Base-by-base conservation (phyloP, 2,113 vertebrate species). In the Geococcyx californianus region DNA sequence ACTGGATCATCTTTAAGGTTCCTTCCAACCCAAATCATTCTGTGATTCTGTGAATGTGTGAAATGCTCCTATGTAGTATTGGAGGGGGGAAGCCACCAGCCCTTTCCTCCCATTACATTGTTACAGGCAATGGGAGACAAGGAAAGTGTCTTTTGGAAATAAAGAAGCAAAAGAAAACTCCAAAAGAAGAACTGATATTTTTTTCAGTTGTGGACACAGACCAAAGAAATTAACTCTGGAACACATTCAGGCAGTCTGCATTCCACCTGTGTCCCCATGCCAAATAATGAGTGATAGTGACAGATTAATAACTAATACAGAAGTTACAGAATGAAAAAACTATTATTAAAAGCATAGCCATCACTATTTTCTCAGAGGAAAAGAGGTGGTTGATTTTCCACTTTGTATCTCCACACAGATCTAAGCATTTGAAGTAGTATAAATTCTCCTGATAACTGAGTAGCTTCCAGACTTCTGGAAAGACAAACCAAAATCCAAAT, bases 401-500 rank as follows among this genome's bases (percentile, higher is more conserved):
- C 28, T 72, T 60, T 92, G 36, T 36, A 74, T 64, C 33, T 94
- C 33, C 25, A 59, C 63, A 91, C 20, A 83, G 33, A 90, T 77
- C n/a, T 55, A 47, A 70, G 31, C 51, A 33, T 81, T 86, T 78
- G 47, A 93, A 93, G 58, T 67, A 67, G 20, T 54, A 24, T 64
- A 89, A 90, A 93, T 81, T 54, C 72, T 96, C 40, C 64, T 68
- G n/a, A 56, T 84, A 95, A 77, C n/a, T 75, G 79, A 56, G 44
- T 38, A 89, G 17, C 51, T 90, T 85, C 56, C 34, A 78, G 76
- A 72, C 16, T 68, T 75, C 74, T 77, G 56, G 79, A 81, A 90
- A 93, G 44, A 51, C 9, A 62, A 87, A 29, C 68, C 25, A 74
- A 81, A 90, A 67, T 77, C 44, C 3, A 6, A 87, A 82, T 72